Base-by-base conservation (phyloP, 2,888 invertebrate species). In the Subacronicta megacephala region DNA sequence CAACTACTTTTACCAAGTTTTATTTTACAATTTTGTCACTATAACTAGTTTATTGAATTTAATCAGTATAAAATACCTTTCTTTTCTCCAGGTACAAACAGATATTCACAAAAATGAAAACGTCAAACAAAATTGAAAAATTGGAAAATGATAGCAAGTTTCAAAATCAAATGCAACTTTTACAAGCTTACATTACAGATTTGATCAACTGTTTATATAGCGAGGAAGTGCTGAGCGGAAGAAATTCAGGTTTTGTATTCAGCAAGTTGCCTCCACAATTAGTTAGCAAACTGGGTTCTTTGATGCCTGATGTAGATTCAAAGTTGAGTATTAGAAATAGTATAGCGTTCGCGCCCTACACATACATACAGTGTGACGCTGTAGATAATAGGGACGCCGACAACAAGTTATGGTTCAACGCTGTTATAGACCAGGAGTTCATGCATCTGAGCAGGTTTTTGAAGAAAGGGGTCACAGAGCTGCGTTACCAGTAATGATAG, bases 321-420 rank as follows among this genome's bases (percentile, higher is more conserved):
- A 83, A 82, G 18, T 70, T 91, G 1, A 90, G 91, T 68, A 70
- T 94, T 33, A 74, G 87, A 31, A 90, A 90, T 45, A 90, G 90
- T 58, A 58, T 90, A 49, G 93, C 94, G 0, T 87, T 94, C 45
- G 87, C 89, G 0, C 83, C 90, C 0, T 89, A 90, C 61, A 92
- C 89, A 0, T 89, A 85, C 38, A 62, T 83, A 49, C 72, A 79
- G 7, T 36, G 87, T 0, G 79, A 78, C 10, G 78, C 64, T 0
- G 57, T 81, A 0, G 81, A 88, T 7, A 59, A 75, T 1, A 73
- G 67, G 3, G 83, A 86, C 7, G 79, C 78, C 0, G 84, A 83
- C 33, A 90, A 89, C 49, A 85, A 82, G 46, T 36, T 87, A 2
- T 86, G 84, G 81, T 89, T 89, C 26, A 72, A 87, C 2, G 70